A percentile compares a stretch with the other conserved stretches of the same genome.
phyloP scores from a whole-genome alignment of 1,140 invertebrate species.

The Eurosta solidaginis region DNA sequence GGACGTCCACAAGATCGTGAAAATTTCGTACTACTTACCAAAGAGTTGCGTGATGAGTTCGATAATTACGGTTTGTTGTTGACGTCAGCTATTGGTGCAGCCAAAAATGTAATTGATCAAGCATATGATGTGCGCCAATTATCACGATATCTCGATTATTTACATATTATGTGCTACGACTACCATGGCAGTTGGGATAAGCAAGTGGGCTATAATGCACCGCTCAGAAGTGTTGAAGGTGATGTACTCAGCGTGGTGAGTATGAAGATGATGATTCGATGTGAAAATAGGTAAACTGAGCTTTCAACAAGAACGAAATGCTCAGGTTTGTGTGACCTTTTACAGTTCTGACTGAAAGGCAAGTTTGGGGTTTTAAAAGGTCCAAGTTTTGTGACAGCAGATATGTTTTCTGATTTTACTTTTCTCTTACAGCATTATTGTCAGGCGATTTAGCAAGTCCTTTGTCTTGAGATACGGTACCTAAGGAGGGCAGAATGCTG shows the following conservation, averaged over 20 bases:
- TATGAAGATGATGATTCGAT: constrained; percentile 30
- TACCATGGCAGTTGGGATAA: constrained; percentile 86
- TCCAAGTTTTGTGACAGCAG: too few relatives aligned
- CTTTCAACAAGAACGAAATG: background rate
- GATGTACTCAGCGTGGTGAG: constrained; percentile 69
- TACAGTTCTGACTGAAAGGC: too few relatives aligned
- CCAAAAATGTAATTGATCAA: constrained; percentile 70
- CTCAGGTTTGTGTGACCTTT: background rate
- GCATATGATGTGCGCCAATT: constrained; percentile 78
- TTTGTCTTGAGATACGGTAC: too few relatives aligned
- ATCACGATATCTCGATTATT: constrained; percentile 75
- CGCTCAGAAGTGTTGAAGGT: constrained; percentile 62
- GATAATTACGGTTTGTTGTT: constrained; percentile 67
- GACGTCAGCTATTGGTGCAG: constrained; percentile 77
- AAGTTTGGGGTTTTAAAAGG: too few relatives aligned
- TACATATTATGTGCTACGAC: constrained; percentile 91
- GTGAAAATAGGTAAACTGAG: background rate
- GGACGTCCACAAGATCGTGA: constrained; percentile 74
- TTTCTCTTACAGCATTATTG: too few relatives aligned
- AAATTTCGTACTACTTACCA: constrained; percentile 76
- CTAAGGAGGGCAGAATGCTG: too few relatives aligned
- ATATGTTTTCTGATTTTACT: too few relatives aligned
- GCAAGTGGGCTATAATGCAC: constrained; percentile 75
- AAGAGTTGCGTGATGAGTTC: constrained; percentile 70
- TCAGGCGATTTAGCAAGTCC: too few relatives aligned